These are phyloP conservation scores for Ferrisia virgata DNA, from an alignment of 2,888 invertebrate species.

Conservation along the genomic window DNA sequence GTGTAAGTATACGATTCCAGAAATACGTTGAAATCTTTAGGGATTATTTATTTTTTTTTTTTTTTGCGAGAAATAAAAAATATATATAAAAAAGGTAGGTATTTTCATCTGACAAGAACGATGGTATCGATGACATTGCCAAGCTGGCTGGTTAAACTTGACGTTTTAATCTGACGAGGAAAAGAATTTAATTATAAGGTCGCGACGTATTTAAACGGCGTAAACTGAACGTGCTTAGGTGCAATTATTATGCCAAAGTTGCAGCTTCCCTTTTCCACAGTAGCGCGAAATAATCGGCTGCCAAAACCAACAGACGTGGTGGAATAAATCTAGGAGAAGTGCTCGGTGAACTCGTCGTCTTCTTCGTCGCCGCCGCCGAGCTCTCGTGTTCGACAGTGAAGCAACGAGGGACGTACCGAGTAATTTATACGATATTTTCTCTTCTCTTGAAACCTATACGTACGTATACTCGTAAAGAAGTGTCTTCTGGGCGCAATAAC, in stretches of 20 bases:
- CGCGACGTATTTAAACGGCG: background rate
- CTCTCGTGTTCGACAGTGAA: background rate
- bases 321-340: no score
- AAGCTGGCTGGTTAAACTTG: background rate
- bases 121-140: background rate
- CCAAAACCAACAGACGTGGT: conserved; percentile 9
- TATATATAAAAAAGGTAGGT: background rate
- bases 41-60: background rate
- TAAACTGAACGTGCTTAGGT: background rate
- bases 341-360: no score
- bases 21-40: conserved; percentile 1
- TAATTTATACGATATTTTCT: conserved; percentile 39
- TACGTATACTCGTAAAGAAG: no score
- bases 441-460: conserved; percentile 9
- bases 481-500: conserved; percentile 40
- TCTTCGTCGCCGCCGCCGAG: no score
- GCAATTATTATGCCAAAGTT: background rate
- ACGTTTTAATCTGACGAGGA: conserved; percentile 5
- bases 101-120: background rate
- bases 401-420: background rate
- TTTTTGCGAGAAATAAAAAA: background rate
- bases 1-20: background rate
- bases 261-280: conserved; percentile 6
- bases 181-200: conserved; percentile 30
- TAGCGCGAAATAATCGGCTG: conserved; percentile 29